phyloP scores from a whole-genome alignment of 37 sponge, comb jelly and placozoan species.

The Diacarnus erythraeanus region DNA sequence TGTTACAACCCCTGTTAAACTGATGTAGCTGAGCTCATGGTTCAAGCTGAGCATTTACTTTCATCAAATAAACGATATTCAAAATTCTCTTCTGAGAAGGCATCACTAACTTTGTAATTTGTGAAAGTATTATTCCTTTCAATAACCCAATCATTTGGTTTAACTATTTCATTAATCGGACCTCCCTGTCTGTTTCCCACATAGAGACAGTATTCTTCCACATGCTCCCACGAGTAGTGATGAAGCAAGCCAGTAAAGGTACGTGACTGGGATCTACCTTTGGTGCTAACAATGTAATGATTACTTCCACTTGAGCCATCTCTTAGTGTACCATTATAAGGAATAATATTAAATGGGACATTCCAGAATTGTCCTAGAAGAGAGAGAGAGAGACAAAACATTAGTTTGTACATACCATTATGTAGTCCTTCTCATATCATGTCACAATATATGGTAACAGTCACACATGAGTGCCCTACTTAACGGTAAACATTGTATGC shows the following conservation, averaged over 20 bases:
- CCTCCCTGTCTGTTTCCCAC: slow-evolving; percentile 59
- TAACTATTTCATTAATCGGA: slow-evolving; percentile 15
- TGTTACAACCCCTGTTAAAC: too few relatives aligned
- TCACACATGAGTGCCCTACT: too few relatives aligned
- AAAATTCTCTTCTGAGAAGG: slow-evolving; percentile 14
- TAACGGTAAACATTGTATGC: too few relatives aligned
- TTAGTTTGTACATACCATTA: too few relatives aligned
- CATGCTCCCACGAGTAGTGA: slow-evolving; percentile 38
- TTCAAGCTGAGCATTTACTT: background rate
- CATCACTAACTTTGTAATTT: slow-evolving; percentile 1
- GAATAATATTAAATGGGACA: slow-evolving; percentile 39
- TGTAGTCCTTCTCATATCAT: too few relatives aligned
- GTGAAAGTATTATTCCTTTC: slow-evolving; percentile 52
- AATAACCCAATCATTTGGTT: slow-evolving; percentile 38
- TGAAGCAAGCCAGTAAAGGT: slow-evolving; percentile 43
- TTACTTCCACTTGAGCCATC: background rate
- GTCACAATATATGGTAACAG: too few relatives aligned
- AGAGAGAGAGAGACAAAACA: background rate
- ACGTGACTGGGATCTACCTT: background rate
- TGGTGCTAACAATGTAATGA: background rate
- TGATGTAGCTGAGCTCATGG: background rate
- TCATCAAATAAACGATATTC: slow-evolving; percentile 9
- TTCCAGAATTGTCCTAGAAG: slow-evolving; percentile 85
- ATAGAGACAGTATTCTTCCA: slow-evolving; percentile 34
- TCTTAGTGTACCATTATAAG: slow-evolving; percentile 7